These are phyloP conservation scores for Entelurus aequoreus DNA, from an alignment of 2,113 vertebrate genomes.

Conservation along the genomic window DNA sequence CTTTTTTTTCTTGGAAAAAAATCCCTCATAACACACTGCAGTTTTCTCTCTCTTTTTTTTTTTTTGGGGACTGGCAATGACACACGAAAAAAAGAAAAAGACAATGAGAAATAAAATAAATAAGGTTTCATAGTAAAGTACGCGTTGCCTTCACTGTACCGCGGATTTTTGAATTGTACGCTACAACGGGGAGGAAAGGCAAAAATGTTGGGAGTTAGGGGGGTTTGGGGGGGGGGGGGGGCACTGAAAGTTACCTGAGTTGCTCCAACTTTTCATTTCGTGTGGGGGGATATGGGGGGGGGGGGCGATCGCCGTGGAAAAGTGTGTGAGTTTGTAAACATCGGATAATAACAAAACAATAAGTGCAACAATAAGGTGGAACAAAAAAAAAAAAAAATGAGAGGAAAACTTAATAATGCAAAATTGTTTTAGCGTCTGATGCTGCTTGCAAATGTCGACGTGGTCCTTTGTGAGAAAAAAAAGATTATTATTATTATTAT, in stretches of 20 bases:
- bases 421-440: conserved; percentile 56
- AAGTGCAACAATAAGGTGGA: conserved; percentile 65
- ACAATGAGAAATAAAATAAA: conserved; percentile 39
- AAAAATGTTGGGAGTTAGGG: conserved; percentile 13
- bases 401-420: conserved; percentile 26
- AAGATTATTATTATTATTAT: conserved; percentile 27
- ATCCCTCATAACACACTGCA: conserved; percentile 51
- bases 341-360: conserved; percentile 60
- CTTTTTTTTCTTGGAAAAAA: conserved; percentile 55
- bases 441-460: conserved; percentile 58
- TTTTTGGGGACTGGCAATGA: conserved; percentile 58
- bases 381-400: conserved; percentile 17
- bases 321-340: conserved; percentile 35
- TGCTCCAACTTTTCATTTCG: conserved; percentile 66
- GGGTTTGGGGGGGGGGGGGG: conserved; percentile 54
- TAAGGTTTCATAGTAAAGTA: conserved; percentile 41
- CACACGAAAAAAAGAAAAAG: conserved; percentile 44
- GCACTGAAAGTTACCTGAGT: conserved; percentile 78
- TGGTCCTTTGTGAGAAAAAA: conserved; percentile 43
- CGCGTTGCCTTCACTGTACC: conserved; percentile 37
- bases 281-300: conserved; percentile 1
- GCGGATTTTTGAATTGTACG: neutral
- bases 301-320: conserved; percentile 59
- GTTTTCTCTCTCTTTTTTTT: neutral
- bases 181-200: no score